These are phyloP conservation scores for Crotalus adamanteus DNA, from an alignment of 2,797 vertebrate species.

Conservation along the genomic window DNA sequence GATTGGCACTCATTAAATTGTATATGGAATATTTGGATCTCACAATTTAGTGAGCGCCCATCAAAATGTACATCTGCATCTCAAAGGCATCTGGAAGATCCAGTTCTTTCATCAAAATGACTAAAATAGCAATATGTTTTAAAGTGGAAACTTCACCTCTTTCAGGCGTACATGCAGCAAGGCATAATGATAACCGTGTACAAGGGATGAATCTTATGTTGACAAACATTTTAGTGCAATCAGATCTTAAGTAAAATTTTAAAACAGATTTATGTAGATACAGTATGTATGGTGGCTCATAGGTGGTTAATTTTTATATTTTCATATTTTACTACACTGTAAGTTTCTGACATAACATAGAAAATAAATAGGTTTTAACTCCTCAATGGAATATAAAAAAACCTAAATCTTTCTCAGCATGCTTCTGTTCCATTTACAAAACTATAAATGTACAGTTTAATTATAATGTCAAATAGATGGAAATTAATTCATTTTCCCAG, in stretches of 20 bases:
- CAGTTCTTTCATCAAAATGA: too few species aligned
- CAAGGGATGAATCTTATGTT: too few species aligned
- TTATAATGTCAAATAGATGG: constrained; percentile 25
- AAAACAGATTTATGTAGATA: neutral
- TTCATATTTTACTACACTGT: constrained; percentile 9
- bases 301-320: neutral
- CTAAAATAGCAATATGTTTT: too few species aligned
- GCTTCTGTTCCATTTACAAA: constrained; percentile 25
- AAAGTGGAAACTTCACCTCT: too few species aligned
- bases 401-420: constrained; percentile 14
- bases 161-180: too few species aligned
- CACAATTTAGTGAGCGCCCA: too few species aligned
- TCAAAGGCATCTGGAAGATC: too few species aligned
- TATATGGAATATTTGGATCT: too few species aligned
- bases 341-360: constrained; percentile 10
- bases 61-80: too few species aligned
- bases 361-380: neutral
- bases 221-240: neutral
- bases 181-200: too few species aligned
- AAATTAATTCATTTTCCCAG: constrained; percentile 38
- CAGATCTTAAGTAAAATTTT: neutral
- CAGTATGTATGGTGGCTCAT: neutral
- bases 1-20: too few species aligned
- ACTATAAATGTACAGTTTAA: constrained; percentile 10
- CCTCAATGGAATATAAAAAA: neutral